Evolutionary conservation across 2,888 invertebrate species (phyloP).

Genomic region (Choristoneura rosaceana): DNA sequence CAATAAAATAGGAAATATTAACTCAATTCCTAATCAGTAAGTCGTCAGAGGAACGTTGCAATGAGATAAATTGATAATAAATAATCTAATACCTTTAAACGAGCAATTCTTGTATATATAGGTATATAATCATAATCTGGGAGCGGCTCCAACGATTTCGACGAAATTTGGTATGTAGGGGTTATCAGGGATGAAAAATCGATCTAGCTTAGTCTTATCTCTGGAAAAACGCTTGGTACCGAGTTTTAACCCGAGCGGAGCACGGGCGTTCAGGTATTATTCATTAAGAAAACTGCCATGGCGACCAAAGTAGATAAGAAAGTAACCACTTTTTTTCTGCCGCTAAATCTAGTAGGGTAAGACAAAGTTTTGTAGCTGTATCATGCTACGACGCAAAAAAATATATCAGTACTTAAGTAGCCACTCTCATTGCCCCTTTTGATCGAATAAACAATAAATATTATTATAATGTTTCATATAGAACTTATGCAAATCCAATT

Average conservation of each 20-base stretch:
- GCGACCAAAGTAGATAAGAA: background rate
- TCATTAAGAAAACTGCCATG: background rate
- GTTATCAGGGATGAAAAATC: no score
- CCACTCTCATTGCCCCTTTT: background rate
- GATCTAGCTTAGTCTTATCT: no score
- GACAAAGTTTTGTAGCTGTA: background rate
- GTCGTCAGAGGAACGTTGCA: constrained; percentile 28
- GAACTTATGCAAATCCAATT: constrained; percentile 11
- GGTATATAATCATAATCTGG: no score
- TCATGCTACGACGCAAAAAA: background rate
- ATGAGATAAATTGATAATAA: background rate
- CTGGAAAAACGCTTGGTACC: no score
- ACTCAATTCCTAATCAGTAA: constrained; percentile 8
- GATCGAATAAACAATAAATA: constrained; percentile 1
- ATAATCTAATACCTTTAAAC: background rate
- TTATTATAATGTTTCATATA: constrained; percentile 15
- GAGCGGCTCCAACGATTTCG: no score
- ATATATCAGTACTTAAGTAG: background rate
- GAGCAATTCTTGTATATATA: no score
- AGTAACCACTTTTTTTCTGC: background rate
- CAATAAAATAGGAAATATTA: constrained; percentile 1
- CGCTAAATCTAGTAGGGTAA: background rate
- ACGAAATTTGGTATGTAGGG: no score
- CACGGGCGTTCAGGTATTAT: no score
- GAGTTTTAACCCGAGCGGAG: no score